These are phyloP conservation scores for Elysia chlorotica DNA, from an alignment of 1,140 invertebrate genomes.

Conservation along the genomic window DNA sequence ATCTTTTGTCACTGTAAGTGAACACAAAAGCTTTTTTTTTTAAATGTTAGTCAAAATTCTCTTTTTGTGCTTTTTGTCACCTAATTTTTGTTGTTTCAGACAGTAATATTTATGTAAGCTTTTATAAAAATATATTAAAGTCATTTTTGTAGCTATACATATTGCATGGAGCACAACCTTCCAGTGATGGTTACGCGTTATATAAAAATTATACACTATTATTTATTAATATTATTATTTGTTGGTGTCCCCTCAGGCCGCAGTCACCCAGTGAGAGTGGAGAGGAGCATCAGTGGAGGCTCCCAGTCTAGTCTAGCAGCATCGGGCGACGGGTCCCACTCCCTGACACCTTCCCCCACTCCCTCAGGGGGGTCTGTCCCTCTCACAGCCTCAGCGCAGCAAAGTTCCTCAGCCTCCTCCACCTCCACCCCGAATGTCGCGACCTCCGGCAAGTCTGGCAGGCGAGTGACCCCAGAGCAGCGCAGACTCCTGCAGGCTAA, in stretches of 20 bases:
- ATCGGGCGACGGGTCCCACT: background rate
- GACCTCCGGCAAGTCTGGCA: constrained; percentile 7
- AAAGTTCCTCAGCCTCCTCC: constrained; percentile 6
- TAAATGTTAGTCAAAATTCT: no score
- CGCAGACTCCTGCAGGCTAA: constrained; percentile 27
- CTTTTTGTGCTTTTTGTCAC: no score
- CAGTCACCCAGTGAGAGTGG: constrained; percentile 43
- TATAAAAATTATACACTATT: no score
- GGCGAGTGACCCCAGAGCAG: constrained; percentile 27
- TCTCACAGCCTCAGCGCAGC: background rate
- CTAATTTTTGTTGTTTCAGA: no score
- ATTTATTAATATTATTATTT: no score
- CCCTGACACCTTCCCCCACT: background rate
- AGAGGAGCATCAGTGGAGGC: background rate
- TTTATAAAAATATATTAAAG: no score
- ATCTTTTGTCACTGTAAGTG: no score
- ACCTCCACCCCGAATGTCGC: background rate
- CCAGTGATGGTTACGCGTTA: no score
- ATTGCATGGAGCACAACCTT: no score
- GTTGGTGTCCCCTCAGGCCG: constrained; percentile 43
- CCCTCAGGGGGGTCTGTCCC: background rate
- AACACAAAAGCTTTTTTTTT: no score
- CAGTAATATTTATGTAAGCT: no score
- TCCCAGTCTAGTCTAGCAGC: background rate
- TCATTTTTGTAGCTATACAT: no score